Conservation (phyloP, 2,797 vertebrate genomes). For the Chelidonichthys spinosus region DNA sequence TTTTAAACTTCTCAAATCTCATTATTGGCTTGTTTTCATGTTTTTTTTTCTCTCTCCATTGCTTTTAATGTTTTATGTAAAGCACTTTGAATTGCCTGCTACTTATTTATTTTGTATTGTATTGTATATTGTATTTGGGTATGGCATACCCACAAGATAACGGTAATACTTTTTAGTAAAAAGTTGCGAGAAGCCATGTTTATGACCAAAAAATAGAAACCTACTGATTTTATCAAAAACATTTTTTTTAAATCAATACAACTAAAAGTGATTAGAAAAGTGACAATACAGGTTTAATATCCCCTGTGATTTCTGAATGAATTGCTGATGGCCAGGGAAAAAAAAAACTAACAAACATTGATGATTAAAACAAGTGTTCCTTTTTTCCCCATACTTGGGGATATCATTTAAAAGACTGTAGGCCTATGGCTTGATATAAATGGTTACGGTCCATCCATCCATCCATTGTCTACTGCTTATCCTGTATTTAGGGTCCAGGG, state of each 20-base stretch:
- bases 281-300: conserved; percentile 45
- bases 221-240: conserved; percentile 37
- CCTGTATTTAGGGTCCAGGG: too few species aligned
- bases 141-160: too few species aligned
- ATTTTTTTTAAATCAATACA: conserved; percentile 60
- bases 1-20: too few species aligned
- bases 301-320: conserved; percentile 43
- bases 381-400: conserved; percentile 9
- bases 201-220: not conserved
- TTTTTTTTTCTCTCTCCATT: too few species aligned
- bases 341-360: not conserved
- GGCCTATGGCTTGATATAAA: conserved; percentile 12
- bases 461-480: too few species aligned
- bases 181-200: not conserved
- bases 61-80: too few species aligned
- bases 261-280: conserved; percentile 63
- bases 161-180: not conserved
- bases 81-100: not conserved
- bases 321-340: conserved; percentile 45
- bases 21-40: too few species aligned
- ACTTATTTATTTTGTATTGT: too few species aligned
- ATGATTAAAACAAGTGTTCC: conserved; percentile 26
- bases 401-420: conserved; percentile 14
- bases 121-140: too few species aligned
- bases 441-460: conserved; percentile 5